A percentile compares a stretch with the other conserved stretches of the same genome.
Conservation (phyloP, 2,797 vertebrate species). For the Cuculus canorus region DNA sequence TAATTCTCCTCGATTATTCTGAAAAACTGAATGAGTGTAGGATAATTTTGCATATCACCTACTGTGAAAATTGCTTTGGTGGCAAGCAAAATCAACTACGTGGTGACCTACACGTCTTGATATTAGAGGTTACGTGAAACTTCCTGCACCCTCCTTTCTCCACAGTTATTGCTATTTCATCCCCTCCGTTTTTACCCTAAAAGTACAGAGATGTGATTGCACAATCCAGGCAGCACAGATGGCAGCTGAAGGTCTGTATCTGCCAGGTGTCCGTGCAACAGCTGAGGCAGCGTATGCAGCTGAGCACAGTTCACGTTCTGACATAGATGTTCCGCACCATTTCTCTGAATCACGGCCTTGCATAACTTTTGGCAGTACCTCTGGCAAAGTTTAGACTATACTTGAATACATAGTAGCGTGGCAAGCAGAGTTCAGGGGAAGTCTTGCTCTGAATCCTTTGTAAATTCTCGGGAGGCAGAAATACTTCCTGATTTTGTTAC, state of each 20-base stretch:
- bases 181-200: slow-evolving; percentile 29
- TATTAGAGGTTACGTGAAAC: slow-evolving; percentile 40
- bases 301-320: slow-evolving; percentile 43
- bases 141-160: slow-evolving; percentile 32
- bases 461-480: not conserved
- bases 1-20: slow-evolving; percentile 41
- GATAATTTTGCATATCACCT: slow-evolving; percentile 49
- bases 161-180: slow-evolving; percentile 34
- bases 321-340: not conserved
- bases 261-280: slow-evolving; percentile 55
- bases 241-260: slow-evolving; percentile 51
- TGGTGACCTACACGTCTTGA: slow-evolving; percentile 11
- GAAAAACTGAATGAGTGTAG: slow-evolving; percentile 34
- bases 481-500: not conserved
- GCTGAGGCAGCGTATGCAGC: slow-evolving; percentile 47
- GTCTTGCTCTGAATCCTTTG: not conserved
- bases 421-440: not conserved
- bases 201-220: slow-evolving; percentile 49
- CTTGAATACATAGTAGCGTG: not conserved
- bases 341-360: not conserved
- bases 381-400: not conserved
- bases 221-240: slow-evolving; percentile 52
- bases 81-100: slow-evolving; percentile 56
- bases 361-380: not conserved
- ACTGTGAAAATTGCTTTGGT: slow-evolving; percentile 56